Conservation (phyloP, 2,113 vertebrate species). For the Silurus meridionalis region DNA sequence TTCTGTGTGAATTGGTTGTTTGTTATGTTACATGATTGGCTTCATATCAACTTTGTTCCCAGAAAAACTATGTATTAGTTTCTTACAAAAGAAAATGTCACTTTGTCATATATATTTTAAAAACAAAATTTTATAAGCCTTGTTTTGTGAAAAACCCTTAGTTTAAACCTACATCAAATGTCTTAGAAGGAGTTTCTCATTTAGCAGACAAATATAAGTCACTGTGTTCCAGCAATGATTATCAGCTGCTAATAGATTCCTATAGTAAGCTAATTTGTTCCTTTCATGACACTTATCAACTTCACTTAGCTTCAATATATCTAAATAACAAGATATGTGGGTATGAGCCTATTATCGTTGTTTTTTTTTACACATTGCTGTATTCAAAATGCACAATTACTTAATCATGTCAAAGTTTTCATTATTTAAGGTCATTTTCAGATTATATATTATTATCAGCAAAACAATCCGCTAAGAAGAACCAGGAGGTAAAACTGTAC, state of each 20-base stretch:
- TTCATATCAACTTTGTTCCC: background rate
- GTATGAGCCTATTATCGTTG: background rate
- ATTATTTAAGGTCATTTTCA: background rate
- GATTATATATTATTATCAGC: background rate
- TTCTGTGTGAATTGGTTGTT: background rate
- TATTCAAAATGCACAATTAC: background rate
- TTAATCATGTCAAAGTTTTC: background rate
- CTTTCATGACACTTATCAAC: background rate
- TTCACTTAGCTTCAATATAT: background rate
- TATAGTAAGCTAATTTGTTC: background rate
- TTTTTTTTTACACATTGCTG: background rate
- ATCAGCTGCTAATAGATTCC: background rate
- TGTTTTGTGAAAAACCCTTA: background rate
- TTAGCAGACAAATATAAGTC: background rate
- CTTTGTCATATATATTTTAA: background rate
- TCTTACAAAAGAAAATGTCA: background rate
- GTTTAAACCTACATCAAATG: background rate
- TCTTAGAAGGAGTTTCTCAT: background rate
- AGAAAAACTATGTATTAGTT: background rate
- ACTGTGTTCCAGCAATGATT: background rate
- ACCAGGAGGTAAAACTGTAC: background rate
- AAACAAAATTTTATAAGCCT: background rate
- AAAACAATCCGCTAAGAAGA: background rate
- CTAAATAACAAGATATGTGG: background rate
- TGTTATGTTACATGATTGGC: background rate